Percentiles rank a stretch among this genome's conserved stretches.
Conservation (phyloP, 2,888 invertebrate species). For the Drosophila macrothrix region DNA sequence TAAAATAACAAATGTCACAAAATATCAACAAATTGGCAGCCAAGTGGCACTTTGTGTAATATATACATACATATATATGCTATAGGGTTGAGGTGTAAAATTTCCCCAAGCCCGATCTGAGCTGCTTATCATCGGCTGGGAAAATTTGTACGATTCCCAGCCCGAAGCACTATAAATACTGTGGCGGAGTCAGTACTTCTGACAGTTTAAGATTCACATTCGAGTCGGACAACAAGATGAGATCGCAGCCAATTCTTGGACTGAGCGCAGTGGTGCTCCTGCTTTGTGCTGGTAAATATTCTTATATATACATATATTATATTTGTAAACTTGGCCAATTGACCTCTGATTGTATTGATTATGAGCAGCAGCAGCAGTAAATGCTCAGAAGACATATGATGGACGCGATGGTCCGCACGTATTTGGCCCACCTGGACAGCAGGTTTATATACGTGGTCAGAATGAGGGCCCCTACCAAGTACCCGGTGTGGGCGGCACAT, state of each 20-base stretch:
- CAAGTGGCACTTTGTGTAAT: slow-evolving; percentile 8
- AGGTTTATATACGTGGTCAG: slow-evolving; percentile 63
- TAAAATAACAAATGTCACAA: slow-evolving; percentile 9
- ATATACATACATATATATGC: neutral
- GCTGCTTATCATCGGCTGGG: slow-evolving; percentile 44
- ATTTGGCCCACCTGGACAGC: slow-evolving; percentile 50
- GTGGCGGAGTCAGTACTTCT: neutral
- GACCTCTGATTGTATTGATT: neutral
- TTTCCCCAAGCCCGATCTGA: slow-evolving; percentile 40
- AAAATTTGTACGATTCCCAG: slow-evolving; percentile 21
- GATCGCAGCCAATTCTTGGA: slow-evolving; percentile 27
- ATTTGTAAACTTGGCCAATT: neutral
- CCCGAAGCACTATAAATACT: slow-evolving; percentile 39
- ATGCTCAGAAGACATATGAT: slow-evolving; percentile 54
- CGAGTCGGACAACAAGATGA: slow-evolving; percentile 28
- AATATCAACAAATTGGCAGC: slow-evolving; percentile 12
- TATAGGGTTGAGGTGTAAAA: neutral
- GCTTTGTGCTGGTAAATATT: slow-evolving; percentile 39
- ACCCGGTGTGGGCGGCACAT: slow-evolving; percentile 57
- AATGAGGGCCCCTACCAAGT: slow-evolving; percentile 61
- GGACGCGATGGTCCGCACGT: slow-evolving; percentile 59
- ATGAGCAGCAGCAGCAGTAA: slow-evolving; percentile 16
- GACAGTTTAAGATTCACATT: slow-evolving; percentile 38
- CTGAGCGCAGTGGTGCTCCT: slow-evolving; percentile 32
- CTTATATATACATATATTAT: neutral